Evolutionary conservation across 2,888 invertebrate genomes (phyloP).

Genomic region (Norana najaformis): DNA sequence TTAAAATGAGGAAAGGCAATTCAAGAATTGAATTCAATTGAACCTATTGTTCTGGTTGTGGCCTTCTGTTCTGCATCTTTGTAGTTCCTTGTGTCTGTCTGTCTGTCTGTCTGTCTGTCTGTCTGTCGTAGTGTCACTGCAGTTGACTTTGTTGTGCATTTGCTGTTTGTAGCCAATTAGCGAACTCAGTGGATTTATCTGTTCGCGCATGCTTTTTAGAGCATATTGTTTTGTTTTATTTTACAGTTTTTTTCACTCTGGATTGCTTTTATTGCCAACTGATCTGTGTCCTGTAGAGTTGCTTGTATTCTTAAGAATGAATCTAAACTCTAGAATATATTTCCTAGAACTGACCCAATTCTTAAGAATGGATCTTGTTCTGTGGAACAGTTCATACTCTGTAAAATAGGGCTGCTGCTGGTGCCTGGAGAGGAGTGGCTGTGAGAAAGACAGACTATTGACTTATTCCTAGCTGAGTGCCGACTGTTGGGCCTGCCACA

Average conservation of each 20-base stretch:
- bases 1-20: not conserved
- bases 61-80: not conserved
- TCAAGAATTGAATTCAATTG: too few species aligned
- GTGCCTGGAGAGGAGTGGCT: not conserved
- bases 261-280: not conserved
- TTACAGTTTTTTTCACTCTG: not conserved
- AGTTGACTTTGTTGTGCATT: not conserved
- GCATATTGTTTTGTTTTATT: not conserved
- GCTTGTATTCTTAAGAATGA: not conserved
- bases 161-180: not conserved
- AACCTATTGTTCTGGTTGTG: not conserved
- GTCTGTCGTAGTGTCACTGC: not conserved
- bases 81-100: not conserved
- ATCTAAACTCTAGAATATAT: not conserved
- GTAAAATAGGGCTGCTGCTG: not conserved
- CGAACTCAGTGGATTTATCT: not conserved
- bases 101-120: not conserved
- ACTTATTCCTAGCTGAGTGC: constrained; percentile 6
- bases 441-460: constrained; percentile 15
- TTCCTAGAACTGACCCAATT: not conserved
- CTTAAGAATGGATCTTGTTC: constrained; percentile 6
- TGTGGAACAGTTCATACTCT: not conserved
- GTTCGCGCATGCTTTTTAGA: not conserved
- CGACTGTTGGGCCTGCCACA: constrained; percentile 8
- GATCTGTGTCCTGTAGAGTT: not conserved